phyloP scores from a whole-genome alignment of 2,888 invertebrate species.

The Horisme vitalbata region DNA sequence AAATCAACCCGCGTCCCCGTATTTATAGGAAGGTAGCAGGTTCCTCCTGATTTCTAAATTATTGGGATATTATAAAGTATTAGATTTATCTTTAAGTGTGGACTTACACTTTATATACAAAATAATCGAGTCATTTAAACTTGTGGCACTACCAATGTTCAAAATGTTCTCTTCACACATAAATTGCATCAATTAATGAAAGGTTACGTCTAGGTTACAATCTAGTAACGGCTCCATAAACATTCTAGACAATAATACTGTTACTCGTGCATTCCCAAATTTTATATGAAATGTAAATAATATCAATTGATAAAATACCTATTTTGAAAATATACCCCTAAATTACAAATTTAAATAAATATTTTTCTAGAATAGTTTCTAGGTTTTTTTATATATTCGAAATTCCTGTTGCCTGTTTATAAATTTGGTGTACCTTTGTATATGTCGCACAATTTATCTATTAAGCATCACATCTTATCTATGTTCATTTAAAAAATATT shows the following conservation, averaged over 20 bases:
- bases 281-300: slow-evolving; percentile 39
- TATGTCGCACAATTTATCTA: slow-evolving; percentile 29
- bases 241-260: slow-evolving; percentile 30
- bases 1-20: too few species aligned
- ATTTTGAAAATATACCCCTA: slow-evolving; percentile 33
- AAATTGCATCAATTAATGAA: too few species aligned
- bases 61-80: too few species aligned
- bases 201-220: background rate
- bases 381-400: slow-evolving; percentile 20
- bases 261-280: slow-evolving; percentile 43
- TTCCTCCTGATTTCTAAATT: too few species aligned
- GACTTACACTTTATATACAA: too few species aligned
- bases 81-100: too few species aligned
- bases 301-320: slow-evolving; percentile 14
- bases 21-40: too few species aligned
- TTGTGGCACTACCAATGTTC: too few species aligned
- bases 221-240: slow-evolving; percentile 9
- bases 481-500: too few species aligned
- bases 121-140: too few species aligned
- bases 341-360: slow-evolving; percentile 15
- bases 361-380: slow-evolving; percentile 32
- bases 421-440: slow-evolving; percentile 1
- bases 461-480: slow-evolving; percentile 18
- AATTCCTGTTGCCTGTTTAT: slow-evolving; percentile 6
- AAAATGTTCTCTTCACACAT: too few species aligned